Conservation (phyloP, 2,888 invertebrate genomes). For the Ornithoptera alexandrae region DNA sequence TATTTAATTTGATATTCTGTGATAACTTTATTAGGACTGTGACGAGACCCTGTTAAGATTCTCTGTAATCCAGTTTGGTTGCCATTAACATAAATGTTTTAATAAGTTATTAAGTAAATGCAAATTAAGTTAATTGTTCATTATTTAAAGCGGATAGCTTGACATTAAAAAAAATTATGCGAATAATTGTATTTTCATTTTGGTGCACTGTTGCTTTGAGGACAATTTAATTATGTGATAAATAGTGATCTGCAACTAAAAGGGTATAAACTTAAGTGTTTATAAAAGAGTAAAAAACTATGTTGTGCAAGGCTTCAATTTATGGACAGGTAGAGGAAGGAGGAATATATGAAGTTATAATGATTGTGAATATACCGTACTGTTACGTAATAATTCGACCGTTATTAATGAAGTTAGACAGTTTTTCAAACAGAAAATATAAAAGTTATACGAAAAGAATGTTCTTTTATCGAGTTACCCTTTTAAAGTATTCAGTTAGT, state of each 20-base stretch:
- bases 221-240: too few species aligned
- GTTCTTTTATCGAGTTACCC: not conserved
- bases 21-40: constrained; percentile 21
- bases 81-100: constrained; percentile 21
- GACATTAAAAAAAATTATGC: not conserved
- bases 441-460: not conserved
- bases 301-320: too few species aligned
- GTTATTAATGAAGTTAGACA: constrained; percentile 32
- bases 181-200: too few species aligned
- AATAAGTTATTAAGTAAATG: constrained; percentile 17
- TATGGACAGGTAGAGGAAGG: too few species aligned
- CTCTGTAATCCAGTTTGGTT: constrained; percentile 23
- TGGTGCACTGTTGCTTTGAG: too few species aligned
- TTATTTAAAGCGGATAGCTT: constrained; percentile 10
- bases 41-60: constrained; percentile 19
- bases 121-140: constrained; percentile 15
- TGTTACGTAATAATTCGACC: constrained; percentile 23
- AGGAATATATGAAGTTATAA: not conserved
- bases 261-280: too few species aligned
- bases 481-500: not conserved
- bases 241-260: too few species aligned
- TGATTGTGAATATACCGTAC: not conserved
- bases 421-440: constrained; percentile 20
- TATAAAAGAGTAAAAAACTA: too few species aligned
- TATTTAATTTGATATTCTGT: constrained; percentile 25